Evolutionary conservation across 2,113 vertebrate genomes (phyloP).

Genomic region (Hippocampus barbouri): DNA sequence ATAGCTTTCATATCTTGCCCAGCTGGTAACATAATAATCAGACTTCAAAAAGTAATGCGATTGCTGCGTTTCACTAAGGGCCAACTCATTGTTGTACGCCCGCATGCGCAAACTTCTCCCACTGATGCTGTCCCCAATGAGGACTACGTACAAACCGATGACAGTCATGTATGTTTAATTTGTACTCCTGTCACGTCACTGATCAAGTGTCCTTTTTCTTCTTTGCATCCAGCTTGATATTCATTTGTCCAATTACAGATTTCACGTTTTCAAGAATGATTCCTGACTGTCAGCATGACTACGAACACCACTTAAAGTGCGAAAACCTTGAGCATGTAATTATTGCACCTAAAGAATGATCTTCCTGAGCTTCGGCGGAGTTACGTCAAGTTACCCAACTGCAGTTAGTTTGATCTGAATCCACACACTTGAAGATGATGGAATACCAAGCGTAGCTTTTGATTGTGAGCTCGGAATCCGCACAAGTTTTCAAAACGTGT

Average conservation of each 20-base stretch:
- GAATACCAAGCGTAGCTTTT: not conserved
- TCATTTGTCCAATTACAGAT: conserved; percentile 47
- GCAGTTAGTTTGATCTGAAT: not conserved
- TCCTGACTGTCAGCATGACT: not conserved
- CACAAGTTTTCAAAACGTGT: too few species aligned
- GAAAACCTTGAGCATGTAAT: not conserved
- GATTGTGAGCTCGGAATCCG: not conserved
- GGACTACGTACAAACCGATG: not conserved
- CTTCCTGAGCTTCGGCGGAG: not conserved
- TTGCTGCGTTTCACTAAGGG: conserved; percentile 51
- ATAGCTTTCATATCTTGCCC: conserved; percentile 23
- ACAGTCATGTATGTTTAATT: too few species aligned
- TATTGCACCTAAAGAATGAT: not conserved
- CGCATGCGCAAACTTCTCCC: conserved; percentile 23
- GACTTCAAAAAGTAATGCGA: conserved; percentile 48
- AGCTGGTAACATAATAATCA: not conserved
- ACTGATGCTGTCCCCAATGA: not conserved
- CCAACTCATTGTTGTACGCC: conserved; percentile 52
- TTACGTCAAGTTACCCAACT: not conserved
- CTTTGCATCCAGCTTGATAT: conserved; percentile 11
- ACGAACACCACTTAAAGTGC: not conserved
- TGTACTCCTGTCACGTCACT: too few species aligned
- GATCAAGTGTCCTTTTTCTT: too few species aligned
- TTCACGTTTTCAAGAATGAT: not conserved
- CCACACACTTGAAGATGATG: not conserved